Evolutionary conservation across 2,797 vertebrate genomes (phyloP), one percentile per base, ranked within the genome.

Genomic region (Heliangelus exortis): DNA sequence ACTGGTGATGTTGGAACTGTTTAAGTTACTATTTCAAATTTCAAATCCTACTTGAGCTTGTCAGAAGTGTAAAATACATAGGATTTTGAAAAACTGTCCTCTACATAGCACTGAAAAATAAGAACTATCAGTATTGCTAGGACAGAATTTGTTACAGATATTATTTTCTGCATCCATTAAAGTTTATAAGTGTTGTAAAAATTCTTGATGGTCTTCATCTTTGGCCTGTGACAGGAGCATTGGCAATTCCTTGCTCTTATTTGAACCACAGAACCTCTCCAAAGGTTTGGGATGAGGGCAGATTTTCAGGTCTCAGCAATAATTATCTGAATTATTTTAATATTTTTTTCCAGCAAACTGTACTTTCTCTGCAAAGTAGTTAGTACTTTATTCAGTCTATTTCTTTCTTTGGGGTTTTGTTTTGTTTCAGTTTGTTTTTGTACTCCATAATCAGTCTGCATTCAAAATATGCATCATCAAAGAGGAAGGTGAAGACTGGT

Each of bases 21-120:
- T 85, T 29, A 68, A 89, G n/a, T 72, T 84, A 21, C 59, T 74
- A 21, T 86, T 95, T 84, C 72, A 69, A 72, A 89, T 88, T 93
- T 84, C 58, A 84, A 33, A 75, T 81, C 25, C n/a, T 25, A 45
- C 28, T 89, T 74, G 57, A 79, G 78, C 23, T 68, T 82, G 43
- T 51, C 81, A 77, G 71, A 91, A 78, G n/a, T 75, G 31, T 6
- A 76, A 86, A 78, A 58, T 77, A 36, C 55, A 6, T 9, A 22
- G 53, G 21, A 53, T 90, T 93, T 61, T 54, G 28, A 33, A 54
- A 71, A 96, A 57, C 9, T 21, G 10, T 61, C 45, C 31, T 12
- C 9, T 69, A 20, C 7, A 4, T 4, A 58, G 39, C 53, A 48
- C 20, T 67, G 74, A 43, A 87, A 87, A 92, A 69, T 39, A 48